Conservation (phyloP, 2,888 invertebrate species). For the Drosophila paramelanica region DNA sequence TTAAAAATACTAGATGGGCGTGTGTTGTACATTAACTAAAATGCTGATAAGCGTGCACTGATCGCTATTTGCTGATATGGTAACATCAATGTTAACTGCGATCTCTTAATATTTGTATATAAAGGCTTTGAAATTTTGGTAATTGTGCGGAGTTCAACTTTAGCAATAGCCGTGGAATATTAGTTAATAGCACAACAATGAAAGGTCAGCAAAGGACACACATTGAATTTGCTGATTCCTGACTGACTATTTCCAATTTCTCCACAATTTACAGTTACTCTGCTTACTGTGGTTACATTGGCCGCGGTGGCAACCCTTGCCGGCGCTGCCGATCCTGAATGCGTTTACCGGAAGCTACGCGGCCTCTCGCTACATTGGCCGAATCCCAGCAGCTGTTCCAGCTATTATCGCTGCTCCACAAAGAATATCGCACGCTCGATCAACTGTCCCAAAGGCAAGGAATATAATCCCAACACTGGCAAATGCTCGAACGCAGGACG, state of each 20-base stretch:
- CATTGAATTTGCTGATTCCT: no score
- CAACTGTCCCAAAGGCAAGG: conserved; percentile 70
- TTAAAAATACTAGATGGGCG: conserved; percentile 59
- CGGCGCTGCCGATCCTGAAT: conserved; percentile 77
- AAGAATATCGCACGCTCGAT: conserved; percentile 67
- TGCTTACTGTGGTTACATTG: conserved; percentile 75
- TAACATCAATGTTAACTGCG: conserved; percentile 23
- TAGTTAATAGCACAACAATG: conserved; percentile 49
- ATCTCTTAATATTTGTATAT: conserved; percentile 47
- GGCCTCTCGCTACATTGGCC: conserved; percentile 75
- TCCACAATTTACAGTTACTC: conserved; percentile 55
- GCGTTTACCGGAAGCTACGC: conserved; percentile 71
- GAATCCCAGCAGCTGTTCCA: conserved; percentile 71
- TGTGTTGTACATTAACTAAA: conserved; percentile 56
- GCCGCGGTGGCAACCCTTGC: conserved; percentile 63
- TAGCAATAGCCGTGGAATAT: conserved; percentile 60
- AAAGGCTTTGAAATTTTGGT: conserved; percentile 55
- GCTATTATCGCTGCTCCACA: conserved; percentile 77
- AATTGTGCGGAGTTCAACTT: conserved; percentile 64
- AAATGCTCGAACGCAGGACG: conserved; percentile 64
- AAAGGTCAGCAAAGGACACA: conserved; percentile 56
- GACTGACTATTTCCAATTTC: not conserved
- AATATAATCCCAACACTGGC: conserved; percentile 73
- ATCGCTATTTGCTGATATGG: conserved; percentile 55
- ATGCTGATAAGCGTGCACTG: conserved; percentile 46